Evolutionary conservation across 2,797 vertebrate genomes (phyloP).

Genomic region (Nyctibius grandis): DNA sequence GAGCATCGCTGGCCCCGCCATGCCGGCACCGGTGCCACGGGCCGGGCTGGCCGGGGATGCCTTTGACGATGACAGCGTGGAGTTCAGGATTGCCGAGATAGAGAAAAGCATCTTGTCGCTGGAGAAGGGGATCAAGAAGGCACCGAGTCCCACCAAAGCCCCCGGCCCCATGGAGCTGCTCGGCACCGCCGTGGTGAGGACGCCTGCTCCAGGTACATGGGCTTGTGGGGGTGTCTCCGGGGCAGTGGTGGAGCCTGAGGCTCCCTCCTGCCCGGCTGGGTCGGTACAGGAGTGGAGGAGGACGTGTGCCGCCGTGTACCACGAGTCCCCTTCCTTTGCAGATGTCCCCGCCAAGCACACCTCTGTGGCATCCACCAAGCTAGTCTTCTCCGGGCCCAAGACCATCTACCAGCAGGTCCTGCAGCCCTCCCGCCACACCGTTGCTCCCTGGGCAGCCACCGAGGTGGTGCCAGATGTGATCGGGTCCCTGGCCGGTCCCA

Average conservation of each 20-base stretch:
- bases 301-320: neutral
- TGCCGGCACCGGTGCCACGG: accelerated
- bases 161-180: slow-evolving; percentile 19
- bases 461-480: neutral
- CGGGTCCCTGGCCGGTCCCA: neutral
- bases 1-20: neutral
- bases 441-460: neutral
- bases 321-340: slow-evolving; percentile 10
- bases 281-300: neutral
- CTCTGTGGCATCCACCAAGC: slow-evolving; percentile 74
- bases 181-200: neutral
- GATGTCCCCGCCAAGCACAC: slow-evolving; percentile 66
- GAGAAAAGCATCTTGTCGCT: slow-evolving; percentile 65
- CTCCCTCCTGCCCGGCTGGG: neutral
- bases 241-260: neutral
- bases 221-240: neutral
- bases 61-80: slow-evolving; percentile 40
- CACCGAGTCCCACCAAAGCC: slow-evolving; percentile 66
- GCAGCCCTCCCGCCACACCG: slow-evolving; percentile 36
- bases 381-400: slow-evolving; percentile 78
- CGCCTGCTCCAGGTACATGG: neutral
- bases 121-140: slow-evolving; percentile 74
- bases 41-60: neutral
- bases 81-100: slow-evolving; percentile 68
- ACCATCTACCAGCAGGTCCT: slow-evolving; percentile 69